Evolutionary conservation across 2,888 invertebrate species (phyloP).

Genomic region (Miltochrista miniata): DNA sequence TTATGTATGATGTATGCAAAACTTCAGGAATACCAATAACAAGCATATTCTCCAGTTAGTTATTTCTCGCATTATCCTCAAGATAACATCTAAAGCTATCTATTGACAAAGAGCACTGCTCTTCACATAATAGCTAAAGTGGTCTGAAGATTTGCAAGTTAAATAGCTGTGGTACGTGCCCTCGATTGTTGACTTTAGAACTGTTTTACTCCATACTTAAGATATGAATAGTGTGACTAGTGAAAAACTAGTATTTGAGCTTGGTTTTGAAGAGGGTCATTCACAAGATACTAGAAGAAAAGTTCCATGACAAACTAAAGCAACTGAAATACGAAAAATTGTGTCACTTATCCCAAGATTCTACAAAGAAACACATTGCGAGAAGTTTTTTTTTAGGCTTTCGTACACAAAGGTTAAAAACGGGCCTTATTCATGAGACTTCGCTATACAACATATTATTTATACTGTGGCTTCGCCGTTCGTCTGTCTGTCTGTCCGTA

Average conservation of each 20-base stretch:
- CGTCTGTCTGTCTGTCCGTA: too few relatives aligned
- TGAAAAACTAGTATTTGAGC: background rate
- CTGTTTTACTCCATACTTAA: background rate
- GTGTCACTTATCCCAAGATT: too few relatives aligned
- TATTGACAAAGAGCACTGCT: background rate
- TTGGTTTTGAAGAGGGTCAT: too few relatives aligned
- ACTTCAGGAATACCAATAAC: background rate
- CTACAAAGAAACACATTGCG: too few relatives aligned
- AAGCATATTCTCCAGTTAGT: background rate
- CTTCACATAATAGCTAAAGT: background rate
- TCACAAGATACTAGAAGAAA: too few relatives aligned
- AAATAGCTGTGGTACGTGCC: background rate
- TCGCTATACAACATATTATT: too few relatives aligned
- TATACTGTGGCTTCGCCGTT: too few relatives aligned
- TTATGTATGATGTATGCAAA: background rate
- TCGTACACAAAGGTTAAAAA: too few relatives aligned
- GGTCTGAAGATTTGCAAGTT: slow-evolving; percentile 5
- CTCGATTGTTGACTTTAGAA: background rate
- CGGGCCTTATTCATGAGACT: too few relatives aligned
- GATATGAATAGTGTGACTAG: background rate
- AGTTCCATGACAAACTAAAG: too few relatives aligned
- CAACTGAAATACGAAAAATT: too few relatives aligned
- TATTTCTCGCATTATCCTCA: background rate
- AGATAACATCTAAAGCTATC: background rate
- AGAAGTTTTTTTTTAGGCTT: too few relatives aligned